Percentiles rank a stretch among this genome's conserved stretches.
These are phyloP conservation scores for Maniola hyperantus DNA, from an alignment of 2,888 invertebrate genomes.

Conservation along the genomic window DNA sequence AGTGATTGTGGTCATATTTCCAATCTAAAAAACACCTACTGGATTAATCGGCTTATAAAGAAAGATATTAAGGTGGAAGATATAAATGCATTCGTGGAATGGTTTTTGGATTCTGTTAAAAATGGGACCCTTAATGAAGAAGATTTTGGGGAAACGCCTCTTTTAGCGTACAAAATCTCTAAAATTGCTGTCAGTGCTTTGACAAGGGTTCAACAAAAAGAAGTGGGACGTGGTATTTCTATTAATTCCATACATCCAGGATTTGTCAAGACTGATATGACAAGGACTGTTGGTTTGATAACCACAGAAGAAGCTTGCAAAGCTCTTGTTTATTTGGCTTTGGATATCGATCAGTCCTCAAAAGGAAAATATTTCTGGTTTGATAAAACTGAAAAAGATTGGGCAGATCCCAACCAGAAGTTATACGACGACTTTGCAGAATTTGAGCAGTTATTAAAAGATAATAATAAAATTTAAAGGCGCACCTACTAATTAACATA, in stretches of 20 bases:
- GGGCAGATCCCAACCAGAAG: conserved; percentile 38
- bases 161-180: conserved; percentile 44
- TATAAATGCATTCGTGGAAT: conserved; percentile 43
- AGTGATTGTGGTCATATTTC: conserved; percentile 49
- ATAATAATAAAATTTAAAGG: background rate
- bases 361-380: conserved; percentile 49
- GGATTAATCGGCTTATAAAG: conserved; percentile 43
- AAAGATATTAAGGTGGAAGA: conserved; percentile 41
- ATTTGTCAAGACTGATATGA: conserved; percentile 46
- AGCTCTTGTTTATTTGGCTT: conserved; percentile 44
- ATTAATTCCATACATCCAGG: conserved; percentile 48
- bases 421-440: conserved; percentile 28
- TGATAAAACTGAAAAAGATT: conserved; percentile 46
- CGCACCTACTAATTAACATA: background rate
- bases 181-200: conserved; percentile 46
- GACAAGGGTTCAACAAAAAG: conserved; percentile 44
- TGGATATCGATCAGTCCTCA: conserved; percentile 44
- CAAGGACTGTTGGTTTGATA: conserved; percentile 39
- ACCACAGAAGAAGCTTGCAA: conserved; percentile 40
- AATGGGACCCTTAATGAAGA: conserved; percentile 40
- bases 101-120: conserved; percentile 47
- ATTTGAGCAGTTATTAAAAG: conserved; percentile 9
- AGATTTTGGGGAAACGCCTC: conserved; percentile 43
- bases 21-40: conserved; percentile 43
- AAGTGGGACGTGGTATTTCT: conserved; percentile 40